phyloP scores from a whole-genome alignment of 2,888 invertebrate species.

The Xanthia togata region DNA sequence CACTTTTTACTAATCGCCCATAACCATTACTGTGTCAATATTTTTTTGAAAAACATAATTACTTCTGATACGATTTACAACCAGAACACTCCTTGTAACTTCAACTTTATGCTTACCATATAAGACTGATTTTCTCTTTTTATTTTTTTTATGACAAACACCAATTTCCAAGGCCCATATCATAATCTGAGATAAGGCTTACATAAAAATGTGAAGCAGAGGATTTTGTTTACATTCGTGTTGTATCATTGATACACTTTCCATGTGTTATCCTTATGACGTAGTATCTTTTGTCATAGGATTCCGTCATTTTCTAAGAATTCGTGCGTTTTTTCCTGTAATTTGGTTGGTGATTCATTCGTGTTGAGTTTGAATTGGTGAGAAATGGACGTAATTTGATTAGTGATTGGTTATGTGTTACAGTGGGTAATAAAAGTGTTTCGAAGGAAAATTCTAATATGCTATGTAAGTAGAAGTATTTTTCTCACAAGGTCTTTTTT shows the following conservation, averaged over 20 bases:
- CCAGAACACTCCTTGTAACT: background rate
- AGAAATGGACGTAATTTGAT: constrained; percentile 34
- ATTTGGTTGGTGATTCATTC: constrained; percentile 46
- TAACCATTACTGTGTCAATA: constrained; percentile 62
- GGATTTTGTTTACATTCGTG: constrained; percentile 56
- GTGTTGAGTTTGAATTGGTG: constrained; percentile 20
- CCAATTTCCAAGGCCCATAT: constrained; percentile 61
- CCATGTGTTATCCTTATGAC: constrained; percentile 49
- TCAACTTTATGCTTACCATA: background rate
- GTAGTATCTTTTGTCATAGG: constrained; percentile 37
- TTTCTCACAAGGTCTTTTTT: too few relatives aligned
- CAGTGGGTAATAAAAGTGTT: background rate
- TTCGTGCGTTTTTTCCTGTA: constrained; percentile 44
- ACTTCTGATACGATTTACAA: constrained; percentile 16
- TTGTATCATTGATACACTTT: constrained; percentile 40
- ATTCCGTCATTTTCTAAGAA: constrained; percentile 55
- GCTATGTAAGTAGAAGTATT: constrained; percentile 40
- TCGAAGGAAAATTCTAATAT: background rate
- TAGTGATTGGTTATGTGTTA: constrained; percentile 35
- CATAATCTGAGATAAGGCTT: constrained; percentile 63
- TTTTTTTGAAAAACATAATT: constrained; percentile 50
- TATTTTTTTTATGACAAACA: constrained; percentile 51
- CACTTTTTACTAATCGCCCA: constrained; percentile 50
- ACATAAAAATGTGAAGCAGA: constrained; percentile 57
- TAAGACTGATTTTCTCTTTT: constrained; percentile 32